Conservation (phyloP, 2,797 vertebrate genomes). For the Argyrosomus regius region DNA sequence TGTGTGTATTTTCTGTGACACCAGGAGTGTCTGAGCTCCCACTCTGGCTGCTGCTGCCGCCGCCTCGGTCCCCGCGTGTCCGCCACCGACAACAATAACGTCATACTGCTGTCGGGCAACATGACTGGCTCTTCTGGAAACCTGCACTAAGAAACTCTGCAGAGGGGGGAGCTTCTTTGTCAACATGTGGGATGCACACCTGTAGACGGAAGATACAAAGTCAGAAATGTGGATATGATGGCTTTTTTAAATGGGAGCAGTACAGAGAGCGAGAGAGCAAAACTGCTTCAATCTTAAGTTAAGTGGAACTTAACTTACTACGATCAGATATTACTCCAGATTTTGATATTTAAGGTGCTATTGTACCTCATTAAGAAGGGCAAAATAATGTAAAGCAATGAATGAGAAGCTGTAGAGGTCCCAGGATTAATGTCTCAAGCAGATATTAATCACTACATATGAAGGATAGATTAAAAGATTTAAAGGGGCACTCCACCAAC, state of each 20-base stretch:
- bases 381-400: not conserved
- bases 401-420: not conserved
- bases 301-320: not conserved
- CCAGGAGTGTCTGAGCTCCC: constrained; percentile 90
- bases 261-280: not conserved
- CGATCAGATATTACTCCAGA: too few relatives aligned
- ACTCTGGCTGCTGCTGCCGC: constrained; percentile 88
- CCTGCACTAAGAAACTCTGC: constrained; percentile 46
- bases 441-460: not conserved
- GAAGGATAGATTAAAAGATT: too few relatives aligned
- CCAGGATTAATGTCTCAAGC: not conserved
- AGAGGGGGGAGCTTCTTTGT: constrained; percentile 66
- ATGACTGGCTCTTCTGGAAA: constrained; percentile 63
- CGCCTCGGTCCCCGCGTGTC: constrained; percentile 88
- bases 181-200: constrained; percentile 75
- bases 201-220: constrained; percentile 32
- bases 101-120: constrained; percentile 77
- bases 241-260: not conserved
- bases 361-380: not conserved
- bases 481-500: not conserved
- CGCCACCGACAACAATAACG: constrained; percentile 89
- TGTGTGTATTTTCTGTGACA: constrained; percentile 91
- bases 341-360: not conserved
- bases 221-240: constrained; percentile 7
- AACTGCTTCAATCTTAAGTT: not conserved